phyloP scores from a whole-genome alignment of 2,888 invertebrate species.

The Archips crataeganus region DNA sequence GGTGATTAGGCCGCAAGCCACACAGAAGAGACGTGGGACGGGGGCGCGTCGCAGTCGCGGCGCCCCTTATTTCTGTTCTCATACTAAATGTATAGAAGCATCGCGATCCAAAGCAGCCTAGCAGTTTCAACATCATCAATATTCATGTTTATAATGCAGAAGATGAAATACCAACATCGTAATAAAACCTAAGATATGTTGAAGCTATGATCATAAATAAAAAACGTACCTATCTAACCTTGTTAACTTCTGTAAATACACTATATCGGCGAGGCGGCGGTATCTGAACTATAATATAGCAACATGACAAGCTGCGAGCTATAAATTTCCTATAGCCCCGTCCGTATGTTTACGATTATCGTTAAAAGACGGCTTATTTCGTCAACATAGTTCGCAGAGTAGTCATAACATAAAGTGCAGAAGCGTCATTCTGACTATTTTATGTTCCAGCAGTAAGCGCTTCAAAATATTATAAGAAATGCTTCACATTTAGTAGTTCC shows the following conservation, averaged over 20 bases:
- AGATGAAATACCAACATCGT: background rate
- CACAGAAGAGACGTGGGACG: too few relatives aligned
- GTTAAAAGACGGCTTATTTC: constrained; percentile 59
- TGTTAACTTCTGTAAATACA: constrained; percentile 23
- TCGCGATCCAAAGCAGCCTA: too few relatives aligned
- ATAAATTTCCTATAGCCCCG: constrained; percentile 50
- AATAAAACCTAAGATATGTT: constrained; percentile 13
- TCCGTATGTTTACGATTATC: constrained; percentile 57
- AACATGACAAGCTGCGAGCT: constrained; percentile 41
- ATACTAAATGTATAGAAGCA: too few relatives aligned
- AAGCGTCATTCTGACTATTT: constrained; percentile 12
- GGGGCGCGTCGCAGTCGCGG: too few relatives aligned
- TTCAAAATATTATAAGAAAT: too few relatives aligned
- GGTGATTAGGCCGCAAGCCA: too few relatives aligned
- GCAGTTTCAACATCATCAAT: too few relatives aligned
- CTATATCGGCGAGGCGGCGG: constrained; percentile 7
- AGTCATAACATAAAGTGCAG: constrained; percentile 20
- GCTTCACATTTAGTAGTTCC: too few relatives aligned
- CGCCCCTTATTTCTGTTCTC: too few relatives aligned
- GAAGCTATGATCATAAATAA: constrained; percentile 8
- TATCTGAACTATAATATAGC: constrained; percentile 33
- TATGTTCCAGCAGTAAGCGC: background rate
- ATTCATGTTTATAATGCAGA: background rate
- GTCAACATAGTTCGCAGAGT: constrained; percentile 50
- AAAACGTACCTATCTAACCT: constrained; percentile 19